These are phyloP conservation scores for Eristalinus sepulchralis DNA, from an alignment of 2,888 invertebrate species.

Conservation along the genomic window DNA sequence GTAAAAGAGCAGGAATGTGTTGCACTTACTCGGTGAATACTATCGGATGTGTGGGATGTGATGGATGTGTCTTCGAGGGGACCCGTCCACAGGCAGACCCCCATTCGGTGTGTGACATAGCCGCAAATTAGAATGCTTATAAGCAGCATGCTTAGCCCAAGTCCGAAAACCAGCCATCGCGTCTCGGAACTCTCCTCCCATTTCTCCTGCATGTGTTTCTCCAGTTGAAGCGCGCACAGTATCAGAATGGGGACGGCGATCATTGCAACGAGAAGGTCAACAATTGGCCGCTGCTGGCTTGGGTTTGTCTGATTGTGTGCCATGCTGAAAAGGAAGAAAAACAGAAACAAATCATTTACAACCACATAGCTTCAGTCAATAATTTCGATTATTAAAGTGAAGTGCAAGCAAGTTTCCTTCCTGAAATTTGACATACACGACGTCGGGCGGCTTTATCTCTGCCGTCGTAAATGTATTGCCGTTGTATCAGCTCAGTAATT, in stretches of 20 bases:
- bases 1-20: neutral
- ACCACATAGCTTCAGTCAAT: neutral
- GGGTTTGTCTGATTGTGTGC: constrained; percentile 77
- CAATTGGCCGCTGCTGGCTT: constrained; percentile 77
- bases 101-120: constrained; percentile 81
- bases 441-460: neutral
- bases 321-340: constrained; percentile 74
- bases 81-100: constrained; percentile 81
- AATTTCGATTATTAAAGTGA: neutral
- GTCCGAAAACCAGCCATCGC: constrained; percentile 80
- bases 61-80: constrained; percentile 77
- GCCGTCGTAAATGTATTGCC: neutral
- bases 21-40: constrained; percentile 75
- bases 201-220: constrained; percentile 79
- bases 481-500: neutral
- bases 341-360: constrained; percentile 9
- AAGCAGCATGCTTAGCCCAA: constrained; percentile 80
- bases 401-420: neutral
- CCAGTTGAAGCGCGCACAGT: constrained; percentile 80
- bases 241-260: constrained; percentile 80
- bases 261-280: constrained; percentile 81
- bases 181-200: constrained; percentile 78
- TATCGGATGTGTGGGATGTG: constrained; percentile 66
- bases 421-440: neutral
- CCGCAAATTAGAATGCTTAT: constrained; percentile 81